Conservation (phyloP, 2,113 vertebrate species). For the Sturnira hondurensis region DNA sequence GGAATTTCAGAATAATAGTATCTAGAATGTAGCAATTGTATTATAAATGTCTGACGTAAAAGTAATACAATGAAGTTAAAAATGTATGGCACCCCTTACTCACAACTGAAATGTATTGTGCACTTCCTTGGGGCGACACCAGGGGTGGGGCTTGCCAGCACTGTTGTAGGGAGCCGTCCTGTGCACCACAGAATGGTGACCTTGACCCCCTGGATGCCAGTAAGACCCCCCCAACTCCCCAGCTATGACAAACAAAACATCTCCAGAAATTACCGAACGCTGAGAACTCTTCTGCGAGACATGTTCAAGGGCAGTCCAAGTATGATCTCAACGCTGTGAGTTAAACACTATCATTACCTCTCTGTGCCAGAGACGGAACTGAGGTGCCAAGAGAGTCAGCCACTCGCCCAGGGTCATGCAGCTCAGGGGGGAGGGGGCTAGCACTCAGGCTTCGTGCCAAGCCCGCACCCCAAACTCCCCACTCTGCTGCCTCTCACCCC, state of each 20-base stretch:
- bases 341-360: background rate
- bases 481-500: background rate
- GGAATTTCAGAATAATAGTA: no score
- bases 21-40: background rate
- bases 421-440: background rate
- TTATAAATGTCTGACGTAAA: background rate
- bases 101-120: background rate
- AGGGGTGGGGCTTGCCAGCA: background rate
- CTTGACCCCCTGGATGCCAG: background rate
- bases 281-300: background rate
- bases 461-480: no score
- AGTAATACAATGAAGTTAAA: background rate
- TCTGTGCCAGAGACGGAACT: background rate
- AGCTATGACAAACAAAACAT: background rate
- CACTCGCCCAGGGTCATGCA: accelerated
- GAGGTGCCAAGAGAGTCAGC: background rate
- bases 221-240: no score
- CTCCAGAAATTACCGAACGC: background rate
- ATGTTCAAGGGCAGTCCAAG: background rate
- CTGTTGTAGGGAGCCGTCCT: accelerated
- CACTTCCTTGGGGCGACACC: background rate
- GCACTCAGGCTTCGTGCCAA: background rate
- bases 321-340: background rate
- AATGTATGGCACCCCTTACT: background rate
- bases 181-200: background rate